A percentile compares a stretch with the other conserved stretches of the same genome.
These are phyloP conservation scores for Thinocorus orbignyianus DNA, from an alignment of 2,113 vertebrate genomes.

Conservation along the genomic window DNA sequence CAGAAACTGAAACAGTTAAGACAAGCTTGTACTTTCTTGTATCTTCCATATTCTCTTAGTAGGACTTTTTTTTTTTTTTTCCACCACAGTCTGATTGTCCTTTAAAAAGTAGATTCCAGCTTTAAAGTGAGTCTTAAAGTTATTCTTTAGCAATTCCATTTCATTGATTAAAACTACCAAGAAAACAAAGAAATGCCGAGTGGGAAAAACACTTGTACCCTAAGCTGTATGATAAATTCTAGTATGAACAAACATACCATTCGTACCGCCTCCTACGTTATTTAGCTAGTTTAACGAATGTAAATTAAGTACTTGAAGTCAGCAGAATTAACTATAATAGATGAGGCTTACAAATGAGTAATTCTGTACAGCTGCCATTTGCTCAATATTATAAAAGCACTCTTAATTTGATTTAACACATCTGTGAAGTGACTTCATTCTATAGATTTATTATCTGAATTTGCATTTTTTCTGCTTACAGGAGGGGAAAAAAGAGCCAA, in stretches of 20 bases:
- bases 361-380: constrained; percentile 61
- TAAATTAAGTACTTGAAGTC: constrained; percentile 65
- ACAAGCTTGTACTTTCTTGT: neutral
- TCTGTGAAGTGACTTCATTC: constrained; percentile 59
- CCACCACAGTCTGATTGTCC: neutral
- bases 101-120: neutral
- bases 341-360: constrained; percentile 53
- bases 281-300: constrained; percentile 61
- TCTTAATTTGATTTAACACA: constrained; percentile 67
- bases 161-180: neutral
- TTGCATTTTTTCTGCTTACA: constrained; percentile 52
- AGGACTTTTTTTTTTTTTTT: neutral
- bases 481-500: neutral
- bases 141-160: neutral
- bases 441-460: constrained; percentile 55
- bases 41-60: neutral
- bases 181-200: neutral
- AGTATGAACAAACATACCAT: constrained; percentile 11
- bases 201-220: neutral
- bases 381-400: constrained; percentile 40
- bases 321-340: constrained; percentile 60
- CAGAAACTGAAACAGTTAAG: neutral
- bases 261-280: neutral
- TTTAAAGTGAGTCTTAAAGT: neutral
- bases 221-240: constrained; percentile 12